Conservation (phyloP, 2,888 invertebrate genomes). For the Smittia aterrima region DNA sequence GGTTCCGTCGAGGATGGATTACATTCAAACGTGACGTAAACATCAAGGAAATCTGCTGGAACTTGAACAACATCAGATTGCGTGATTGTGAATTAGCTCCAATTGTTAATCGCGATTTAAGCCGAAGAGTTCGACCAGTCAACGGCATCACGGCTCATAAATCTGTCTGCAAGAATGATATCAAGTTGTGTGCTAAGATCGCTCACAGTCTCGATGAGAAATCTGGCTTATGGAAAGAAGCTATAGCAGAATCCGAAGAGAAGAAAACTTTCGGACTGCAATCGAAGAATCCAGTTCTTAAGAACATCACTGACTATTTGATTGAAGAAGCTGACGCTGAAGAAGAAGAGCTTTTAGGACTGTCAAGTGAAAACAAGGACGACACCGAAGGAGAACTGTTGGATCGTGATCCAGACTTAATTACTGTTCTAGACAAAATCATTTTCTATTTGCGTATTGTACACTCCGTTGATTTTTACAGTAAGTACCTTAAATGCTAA, state of each 20-base stretch:
- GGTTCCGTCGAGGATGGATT: conserved; percentile 97
- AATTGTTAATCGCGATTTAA: conserved; percentile 94
- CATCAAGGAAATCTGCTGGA: conserved; percentile 99
- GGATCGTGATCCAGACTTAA: conserved; percentile 69
- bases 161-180: conserved; percentile 84
- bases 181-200: conserved; percentile 87
- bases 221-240: conserved; percentile 72
- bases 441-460: conserved; percentile 93
- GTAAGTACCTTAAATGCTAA: conserved; percentile 62
- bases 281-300: conserved; percentile 88
- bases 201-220: conserved; percentile 86
- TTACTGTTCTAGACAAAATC: conserved; percentile 74
- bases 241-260: conserved; percentile 48
- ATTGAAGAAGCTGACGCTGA: conserved; percentile 98
- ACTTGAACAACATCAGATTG: conserved; percentile 88
- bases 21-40: conserved; percentile 95
- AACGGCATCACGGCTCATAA: conserved; percentile 89
- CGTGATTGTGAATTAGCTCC: conserved; percentile 91
- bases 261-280: conserved; percentile 18
- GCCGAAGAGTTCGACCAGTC: conserved; percentile 87
- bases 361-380: conserved; percentile 57
- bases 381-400: conserved; percentile 57
- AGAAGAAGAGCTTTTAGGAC: conserved; percentile 88
- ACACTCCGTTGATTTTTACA: conserved; percentile 98
- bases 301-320: conserved; percentile 95